Base-by-base conservation (phyloP, 2,113 vertebrate species). In the Eurypyga helias region DNA sequence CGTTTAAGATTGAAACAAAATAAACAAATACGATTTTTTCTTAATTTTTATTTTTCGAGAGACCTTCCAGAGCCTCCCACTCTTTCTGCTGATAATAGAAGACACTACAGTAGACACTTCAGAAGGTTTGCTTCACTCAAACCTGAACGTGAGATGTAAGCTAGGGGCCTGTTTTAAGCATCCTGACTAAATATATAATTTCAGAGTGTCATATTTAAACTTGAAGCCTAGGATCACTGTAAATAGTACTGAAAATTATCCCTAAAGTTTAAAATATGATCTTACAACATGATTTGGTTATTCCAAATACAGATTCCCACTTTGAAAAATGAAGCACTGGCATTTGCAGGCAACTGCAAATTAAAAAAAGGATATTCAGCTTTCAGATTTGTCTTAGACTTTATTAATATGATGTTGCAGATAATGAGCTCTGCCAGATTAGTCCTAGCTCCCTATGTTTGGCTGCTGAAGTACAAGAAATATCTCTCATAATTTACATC, bases 341-440 rank as follows among this genome's bases (percentile, higher is more conserved):
- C 60, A 87, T 90, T 34, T 85, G 60, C 45, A 71, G 92, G 26
- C 80, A 86, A 64, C 80, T 75, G 83, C 31, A 96, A 94, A 88
- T 94, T 92, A 70, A 28, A 70, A 70, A 84, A 91, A 48, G 66
- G 36, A 75, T 86, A 57, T 85, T 87, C 43, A 13, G 62, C 84
- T 87, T 90, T 95, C 57, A 73, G n/a, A 31, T 75, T 60, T 73
- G 23, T 17, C 48, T 84, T 58, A 54, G 66, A n/a, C 57, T 80
- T 60, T 87, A 66, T 92, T 91, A 94, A 90, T 89, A 64, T 38
- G 62, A 19, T 29, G 49, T 77, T 60, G 46, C 66, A 90, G 93
- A 92, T 93, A 95, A 96, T 81, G 73, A 94, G 26, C 24, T 49
- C 87, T 97, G 71, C 90, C 70, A 96, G 54, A 91, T 79, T 36